A percentile compares a stretch with the other conserved stretches of the same genome.
Conservation (phyloP, 2,113 vertebrate species). For the Alligator mississippiensis region DNA sequence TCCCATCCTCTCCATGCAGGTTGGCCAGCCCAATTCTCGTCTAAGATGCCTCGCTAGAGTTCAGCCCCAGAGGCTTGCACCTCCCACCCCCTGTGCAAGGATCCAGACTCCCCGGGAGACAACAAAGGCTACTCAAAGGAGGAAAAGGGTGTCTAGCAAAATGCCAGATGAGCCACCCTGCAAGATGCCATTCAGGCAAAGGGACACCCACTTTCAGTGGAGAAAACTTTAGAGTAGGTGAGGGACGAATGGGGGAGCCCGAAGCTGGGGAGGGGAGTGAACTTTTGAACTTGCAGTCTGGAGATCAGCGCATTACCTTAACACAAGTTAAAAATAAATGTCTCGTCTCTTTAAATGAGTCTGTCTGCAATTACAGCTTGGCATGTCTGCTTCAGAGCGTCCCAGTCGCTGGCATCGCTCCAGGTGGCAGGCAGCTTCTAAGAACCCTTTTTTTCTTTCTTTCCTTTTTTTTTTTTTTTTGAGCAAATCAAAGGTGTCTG, state of each 20-base stretch:
- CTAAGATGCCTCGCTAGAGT: not conserved
- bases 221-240: not conserved
- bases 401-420: conserved; percentile 76
- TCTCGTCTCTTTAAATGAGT: conserved; percentile 80
- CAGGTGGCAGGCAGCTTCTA: conserved; percentile 76
- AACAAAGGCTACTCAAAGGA: not conserved
- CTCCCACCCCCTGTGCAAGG: not conserved
- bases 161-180: not conserved
- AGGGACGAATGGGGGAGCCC: not conserved
- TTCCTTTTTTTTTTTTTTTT: not conserved
- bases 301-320: conserved; percentile 80
- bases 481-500: not conserved
- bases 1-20: rapidly evolving
- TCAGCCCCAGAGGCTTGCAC: not conserved
- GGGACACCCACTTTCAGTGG: rapidly evolving
- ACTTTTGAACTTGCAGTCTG: conserved; percentile 78
- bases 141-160: not conserved
- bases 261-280: conserved; percentile 41
- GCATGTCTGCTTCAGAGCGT: conserved; percentile 79
- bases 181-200: rapidly evolving
- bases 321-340: conserved; percentile 81
- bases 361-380: conserved; percentile 85
- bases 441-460: conserved; percentile 24
- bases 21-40: not conserved
- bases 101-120: not conserved